Evolutionary conservation across 2,888 invertebrate species (phyloP).

Genomic region (Venusia cambrica): DNA sequence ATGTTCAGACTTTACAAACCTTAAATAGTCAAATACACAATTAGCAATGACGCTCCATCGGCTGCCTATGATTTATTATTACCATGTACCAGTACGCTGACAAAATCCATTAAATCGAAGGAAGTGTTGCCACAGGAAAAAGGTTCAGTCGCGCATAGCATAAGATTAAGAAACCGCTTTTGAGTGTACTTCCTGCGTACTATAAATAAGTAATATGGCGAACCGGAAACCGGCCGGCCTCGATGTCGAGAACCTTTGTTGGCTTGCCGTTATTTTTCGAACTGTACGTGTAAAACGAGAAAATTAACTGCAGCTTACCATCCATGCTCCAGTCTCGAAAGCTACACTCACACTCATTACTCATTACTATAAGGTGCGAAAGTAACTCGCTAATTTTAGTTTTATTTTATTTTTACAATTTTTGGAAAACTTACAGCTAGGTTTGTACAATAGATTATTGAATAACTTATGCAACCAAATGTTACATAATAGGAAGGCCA

Average conservation of each 20-base stretch:
- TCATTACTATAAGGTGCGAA: too few relatives aligned
- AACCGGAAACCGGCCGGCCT: constrained; percentile 59
- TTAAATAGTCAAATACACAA: not conserved
- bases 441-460: too few relatives aligned
- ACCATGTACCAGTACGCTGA: constrained; percentile 22
- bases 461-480: too few relatives aligned
- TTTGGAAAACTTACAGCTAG: too few relatives aligned
- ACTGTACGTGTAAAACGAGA: not conserved
- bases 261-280: constrained; percentile 13
- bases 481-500: too few relatives aligned
- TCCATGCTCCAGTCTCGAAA: constrained; percentile 2
- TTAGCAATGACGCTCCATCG: constrained; percentile 13
- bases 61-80: too few relatives aligned
- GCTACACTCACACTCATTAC: too few relatives aligned
- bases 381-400: too few relatives aligned
- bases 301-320: constrained; percentile 5
- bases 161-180: constrained; percentile 62
- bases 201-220: constrained; percentile 64
- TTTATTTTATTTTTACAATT: too few relatives aligned
- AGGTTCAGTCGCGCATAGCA: constrained; percentile 56
- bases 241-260: constrained; percentile 39
- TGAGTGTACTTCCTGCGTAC: constrained; percentile 57
- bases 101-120: constrained; percentile 41
- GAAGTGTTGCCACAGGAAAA: constrained; percentile 55
- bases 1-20: too few relatives aligned